phyloP scores from a whole-genome alignment of 2,888 invertebrate species.

The Drosophila pullipes region DNA sequence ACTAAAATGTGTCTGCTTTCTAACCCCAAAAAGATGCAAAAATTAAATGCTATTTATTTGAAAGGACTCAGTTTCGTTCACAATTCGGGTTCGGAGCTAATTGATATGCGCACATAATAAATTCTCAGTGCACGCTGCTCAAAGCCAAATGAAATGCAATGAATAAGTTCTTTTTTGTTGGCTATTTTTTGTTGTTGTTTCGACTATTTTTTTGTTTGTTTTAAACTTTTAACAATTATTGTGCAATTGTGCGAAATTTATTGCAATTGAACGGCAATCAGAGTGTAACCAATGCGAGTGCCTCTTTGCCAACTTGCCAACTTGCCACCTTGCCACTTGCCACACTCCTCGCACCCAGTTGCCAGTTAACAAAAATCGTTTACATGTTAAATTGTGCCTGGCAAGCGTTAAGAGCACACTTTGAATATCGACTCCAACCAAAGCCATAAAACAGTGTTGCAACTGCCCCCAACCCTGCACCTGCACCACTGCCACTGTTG shows the following conservation, averaged over 20 bases:
- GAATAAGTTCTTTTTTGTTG: conserved; percentile 8
- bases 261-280: conserved; percentile 82
- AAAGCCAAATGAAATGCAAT: conserved; percentile 14
- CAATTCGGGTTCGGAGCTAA: conserved; percentile 32
- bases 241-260: conserved; percentile 83
- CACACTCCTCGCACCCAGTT: background rate
- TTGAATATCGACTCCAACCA: conserved; percentile 57
- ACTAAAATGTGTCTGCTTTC: background rate
- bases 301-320: background rate
- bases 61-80: background rate
- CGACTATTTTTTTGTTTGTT: conserved; percentile 69
- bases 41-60: background rate
- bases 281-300: conserved; percentile 57
- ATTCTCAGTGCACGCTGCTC: conserved; percentile 13
- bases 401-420: conserved; percentile 57
- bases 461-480: conserved; percentile 1
- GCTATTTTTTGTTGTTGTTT: background rate
- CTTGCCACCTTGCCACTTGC: background rate
- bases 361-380: conserved; percentile 79
- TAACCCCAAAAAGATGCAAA: background rate
- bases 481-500: conserved; percentile 9
- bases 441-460: conserved; percentile 34
- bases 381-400: conserved; percentile 82
- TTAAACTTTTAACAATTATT: conserved; percentile 82
- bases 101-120: conserved; percentile 49